Conservation (phyloP, 2,888 invertebrate genomes). For the Stenolophus ochropezus region DNA sequence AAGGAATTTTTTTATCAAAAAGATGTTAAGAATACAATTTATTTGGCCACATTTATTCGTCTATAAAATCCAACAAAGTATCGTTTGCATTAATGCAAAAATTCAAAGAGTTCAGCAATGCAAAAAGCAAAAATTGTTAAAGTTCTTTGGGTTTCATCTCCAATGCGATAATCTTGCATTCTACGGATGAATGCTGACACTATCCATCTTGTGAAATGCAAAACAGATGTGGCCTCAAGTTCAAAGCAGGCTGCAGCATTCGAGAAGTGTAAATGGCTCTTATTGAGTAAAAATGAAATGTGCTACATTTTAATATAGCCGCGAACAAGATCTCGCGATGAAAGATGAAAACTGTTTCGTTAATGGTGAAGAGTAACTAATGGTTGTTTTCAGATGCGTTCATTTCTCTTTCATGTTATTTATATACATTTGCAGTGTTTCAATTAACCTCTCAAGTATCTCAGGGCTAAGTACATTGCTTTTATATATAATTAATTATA, state of each 20-base stretch:
- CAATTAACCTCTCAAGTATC: not conserved
- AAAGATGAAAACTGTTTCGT: not conserved
- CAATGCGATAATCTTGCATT: not conserved
- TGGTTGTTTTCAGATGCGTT: not conserved
- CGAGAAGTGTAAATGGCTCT: conserved; percentile 31
- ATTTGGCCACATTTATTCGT: no score
- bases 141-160: not conserved
- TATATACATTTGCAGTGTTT: not conserved
- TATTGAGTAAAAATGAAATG: conserved; percentile 37
- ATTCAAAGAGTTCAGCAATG: no score
- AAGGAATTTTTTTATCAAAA: no score
- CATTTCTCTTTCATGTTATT: not conserved
- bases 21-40: no score
- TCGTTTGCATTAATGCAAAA: no score
- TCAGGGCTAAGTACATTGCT: not conserved
- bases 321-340: not conserved
- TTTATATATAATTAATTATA: not conserved
- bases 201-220: conserved; percentile 41
- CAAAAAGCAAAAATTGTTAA: no score
- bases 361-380: not conserved
- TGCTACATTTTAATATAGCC: conserved; percentile 5
- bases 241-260: conserved; percentile 32
- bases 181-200: conserved; percentile 2
- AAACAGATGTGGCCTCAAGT: conserved; percentile 25
- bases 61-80: no score